Evolutionary conservation across 1,140 invertebrate genomes (phyloP), one percentile per base, ranked within the genome.

Genomic region (Cardiocondyla obscurior): DNA sequence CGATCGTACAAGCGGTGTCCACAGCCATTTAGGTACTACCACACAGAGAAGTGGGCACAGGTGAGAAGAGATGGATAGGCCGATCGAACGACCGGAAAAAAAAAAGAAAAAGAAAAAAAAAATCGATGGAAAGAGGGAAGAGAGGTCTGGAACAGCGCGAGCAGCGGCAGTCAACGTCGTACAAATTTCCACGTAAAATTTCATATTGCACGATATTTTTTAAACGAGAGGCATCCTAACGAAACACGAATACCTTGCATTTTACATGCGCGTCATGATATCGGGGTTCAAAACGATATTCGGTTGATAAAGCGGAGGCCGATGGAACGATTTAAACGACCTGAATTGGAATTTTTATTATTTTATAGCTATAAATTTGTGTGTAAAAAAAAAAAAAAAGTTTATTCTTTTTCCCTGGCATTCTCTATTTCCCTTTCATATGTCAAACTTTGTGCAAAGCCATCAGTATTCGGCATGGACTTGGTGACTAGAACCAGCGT

Each of bases 131-230:
- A 74, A 57, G 57, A 79, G 60, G 74, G 83, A 44, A 42, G 67
- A 55, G 51, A 90, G 92, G 92, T 92, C 92, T 93, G 93, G 93
- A 91, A 93, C 93, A 94, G 93, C 93, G 93, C 93, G 93, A 94
- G 93, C 93, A 94, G 93, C 93, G 93, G 93, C 93, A 94, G 93
- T 94, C 92, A 93, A 94, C 93, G 93, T 94, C 93, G 93, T 93
- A 93, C 92, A 90, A 93, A 93, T 90, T 86, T 76, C 30, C 55
- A 67, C 19, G 28, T 76, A 53, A 33, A 46, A 70, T 79, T 58
- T 57, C 73, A 25, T n/a, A 42, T 55, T 46, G 44, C 51, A 72
- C 79, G 57, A 44, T n/a, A 67, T 12, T 81, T 65, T 55, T 69
- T 77, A 88, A 85, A 85, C 84, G 85, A 88, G 85, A 82, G 86